phyloP scores from a whole-genome alignment of 1,140 invertebrate genomes.

The Battus philenor region DNA sequence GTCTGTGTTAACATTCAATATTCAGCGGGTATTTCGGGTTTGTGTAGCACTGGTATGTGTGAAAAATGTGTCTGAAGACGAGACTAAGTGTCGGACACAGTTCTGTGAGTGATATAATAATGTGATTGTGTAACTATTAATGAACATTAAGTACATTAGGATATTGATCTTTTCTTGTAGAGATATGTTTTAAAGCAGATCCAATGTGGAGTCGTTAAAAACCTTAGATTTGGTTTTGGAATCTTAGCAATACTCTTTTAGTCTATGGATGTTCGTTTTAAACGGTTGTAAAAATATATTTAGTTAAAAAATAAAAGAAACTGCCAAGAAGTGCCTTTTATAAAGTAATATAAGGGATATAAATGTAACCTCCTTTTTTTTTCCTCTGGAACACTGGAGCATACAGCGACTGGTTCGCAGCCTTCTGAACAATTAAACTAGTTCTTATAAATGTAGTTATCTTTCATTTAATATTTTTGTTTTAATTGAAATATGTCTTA shows the following conservation, averaged over 20 bases:
- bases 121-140: constrained; percentile 70
- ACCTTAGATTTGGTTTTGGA: constrained; percentile 38
- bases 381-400: constrained; percentile 8
- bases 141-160: constrained; percentile 64
- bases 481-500: constrained; percentile 21
- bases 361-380: constrained; percentile 6
- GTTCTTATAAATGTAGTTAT: constrained; percentile 31
- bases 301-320: constrained; percentile 56
- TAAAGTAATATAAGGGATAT: constrained; percentile 36
- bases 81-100: constrained; percentile 50
- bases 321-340: constrained; percentile 73
- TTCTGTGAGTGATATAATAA: constrained; percentile 70
- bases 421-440: constrained; percentile 35
- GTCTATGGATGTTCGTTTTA: constrained; percentile 38
- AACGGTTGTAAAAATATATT: constrained; percentile 59
- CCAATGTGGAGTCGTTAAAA: constrained; percentile 19
- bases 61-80: constrained; percentile 58
- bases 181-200: constrained; percentile 29
- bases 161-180: constrained; percentile 33
- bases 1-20: constrained; percentile 41
- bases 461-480: constrained; percentile 27
- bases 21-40: constrained; percentile 43
- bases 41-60: constrained; percentile 42
- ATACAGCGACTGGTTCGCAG: constrained; percentile 49
- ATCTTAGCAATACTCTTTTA: constrained; percentile 49